Evolutionary conservation across 2,797 vertebrate genomes (phyloP).

Genomic region (Anguilla pacifica): DNA sequence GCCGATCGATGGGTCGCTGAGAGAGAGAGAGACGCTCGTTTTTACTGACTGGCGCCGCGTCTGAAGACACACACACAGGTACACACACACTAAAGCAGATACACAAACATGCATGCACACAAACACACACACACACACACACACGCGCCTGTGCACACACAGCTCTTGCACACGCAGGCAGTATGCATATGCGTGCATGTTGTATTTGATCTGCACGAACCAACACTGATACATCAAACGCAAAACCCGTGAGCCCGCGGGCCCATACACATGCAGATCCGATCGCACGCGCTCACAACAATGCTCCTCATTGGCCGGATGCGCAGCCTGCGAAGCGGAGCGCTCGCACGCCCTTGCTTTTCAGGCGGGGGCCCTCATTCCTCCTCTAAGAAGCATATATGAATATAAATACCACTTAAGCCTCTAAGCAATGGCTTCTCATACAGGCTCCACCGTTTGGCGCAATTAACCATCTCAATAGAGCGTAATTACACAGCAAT

Average conservation of each 20-base stretch:
- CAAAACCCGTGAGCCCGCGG: neutral
- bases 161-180: neutral
- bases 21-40: conserved; percentile 33
- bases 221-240: too few relatives aligned
- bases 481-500: conserved; percentile 57
- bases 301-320: neutral
- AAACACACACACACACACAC: neutral
- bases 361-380: conserved; percentile 18
- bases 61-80: conserved; percentile 38
- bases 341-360: neutral
- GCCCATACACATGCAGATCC: neutral
- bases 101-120: neutral
- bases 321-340: neutral
- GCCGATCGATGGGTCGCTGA: conserved; percentile 62
- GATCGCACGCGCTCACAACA: neutral
- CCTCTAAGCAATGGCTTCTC: conserved; percentile 42
- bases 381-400: conserved; percentile 20
- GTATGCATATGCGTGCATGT: too few relatives aligned
- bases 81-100: conserved; percentile 4
- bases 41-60: conserved; percentile 12
- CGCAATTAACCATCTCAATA: conserved; percentile 43
- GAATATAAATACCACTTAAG: conserved; percentile 44
- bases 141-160: neutral
- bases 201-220: too few relatives aligned
- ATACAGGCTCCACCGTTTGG: conserved; percentile 38